phyloP scores from a whole-genome alignment of 2,888 invertebrate genomes.

The Orchesella flavescens region DNA sequence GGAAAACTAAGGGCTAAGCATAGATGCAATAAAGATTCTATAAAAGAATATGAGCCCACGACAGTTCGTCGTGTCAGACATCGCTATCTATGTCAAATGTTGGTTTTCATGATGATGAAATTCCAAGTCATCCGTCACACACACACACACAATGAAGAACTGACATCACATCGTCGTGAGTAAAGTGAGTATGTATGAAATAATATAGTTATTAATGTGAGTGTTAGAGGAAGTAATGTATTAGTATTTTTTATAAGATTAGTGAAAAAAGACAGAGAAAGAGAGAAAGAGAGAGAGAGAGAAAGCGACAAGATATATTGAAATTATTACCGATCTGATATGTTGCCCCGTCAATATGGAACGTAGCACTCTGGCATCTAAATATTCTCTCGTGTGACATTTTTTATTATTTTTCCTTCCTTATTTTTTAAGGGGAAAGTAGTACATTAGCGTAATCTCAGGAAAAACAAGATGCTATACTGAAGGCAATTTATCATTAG shows the following conservation, averaged over 20 bases:
- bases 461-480: neutral
- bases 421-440: neutral
- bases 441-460: neutral
- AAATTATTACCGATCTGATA: conserved; percentile 84
- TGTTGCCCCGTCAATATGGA: conserved; percentile 88
- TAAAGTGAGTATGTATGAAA: too few species aligned
- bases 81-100: conserved; percentile 38
- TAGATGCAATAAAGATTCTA: conserved; percentile 31
- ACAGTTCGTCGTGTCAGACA: conserved; percentile 26
- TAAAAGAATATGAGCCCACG: neutral
- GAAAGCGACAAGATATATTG: conserved; percentile 6
- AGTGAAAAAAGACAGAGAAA: neutral
- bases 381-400: conserved; percentile 72
- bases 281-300: conserved; percentile 8
- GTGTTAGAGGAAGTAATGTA: too few species aligned
- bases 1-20: neutral
- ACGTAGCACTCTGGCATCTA: conserved; percentile 87
- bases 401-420: neutral
- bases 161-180: too few species aligned
- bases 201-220: too few species aligned
- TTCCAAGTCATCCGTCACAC: neutral
- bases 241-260: neutral
- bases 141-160: too few species aligned
- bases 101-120: conserved; percentile 42
- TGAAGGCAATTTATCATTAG: too few species aligned